Base-by-base conservation (phyloP, 2,888 invertebrate genomes). In the Andrena trimmerana region DNA sequence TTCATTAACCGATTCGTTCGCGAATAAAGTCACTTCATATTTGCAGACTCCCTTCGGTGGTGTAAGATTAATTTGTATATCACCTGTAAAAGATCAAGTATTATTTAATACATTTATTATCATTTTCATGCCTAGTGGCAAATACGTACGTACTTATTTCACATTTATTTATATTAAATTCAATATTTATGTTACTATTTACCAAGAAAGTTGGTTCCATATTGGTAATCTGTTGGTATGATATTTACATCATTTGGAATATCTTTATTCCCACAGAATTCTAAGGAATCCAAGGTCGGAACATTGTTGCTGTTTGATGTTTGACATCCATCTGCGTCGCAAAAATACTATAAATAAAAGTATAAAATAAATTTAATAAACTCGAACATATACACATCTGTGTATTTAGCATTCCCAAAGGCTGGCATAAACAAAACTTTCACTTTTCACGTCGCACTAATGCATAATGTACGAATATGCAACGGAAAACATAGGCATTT, bases 1-100 rank as follows among this genome's bases (percentile, higher is more conserved):
- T 57, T 74, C 57, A 8, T 50, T 31, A 20, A 67, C 7, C 7
- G n/a, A 57, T 24, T 66, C 66, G 52, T 82, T 80, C 16, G 74
- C 63, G 24, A 27, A 50, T 20, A 82, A 57, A 10, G 2, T 50
- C 5, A 82, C 1, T 5, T 7, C 16, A 24, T 66, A 71, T n/a
- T 36, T 66, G 10, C 79, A 73, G 2, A 0, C 13, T 27, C 1
- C 31, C 57, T 29, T 74, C 29, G 81, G 70, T 29, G 36, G 52
- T n/a, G 8, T 57, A 57, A 79, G 62, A 29, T 36, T 36, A 54
- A 75, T 52, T 2, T 80, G 48, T 16, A 80, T 2, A 0, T 24
- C 13, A 29, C 24, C 81, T 82, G 29, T 24, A 6, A 69, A 59
- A 31, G 1, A 76, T 42, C 29, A n/a, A 33, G 33, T 48, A 52